Evolutionary conservation across 1,140 invertebrate genomes (phyloP), one percentile per base, ranked within the genome.

Genomic region (Andrena cerasifolii): DNA sequence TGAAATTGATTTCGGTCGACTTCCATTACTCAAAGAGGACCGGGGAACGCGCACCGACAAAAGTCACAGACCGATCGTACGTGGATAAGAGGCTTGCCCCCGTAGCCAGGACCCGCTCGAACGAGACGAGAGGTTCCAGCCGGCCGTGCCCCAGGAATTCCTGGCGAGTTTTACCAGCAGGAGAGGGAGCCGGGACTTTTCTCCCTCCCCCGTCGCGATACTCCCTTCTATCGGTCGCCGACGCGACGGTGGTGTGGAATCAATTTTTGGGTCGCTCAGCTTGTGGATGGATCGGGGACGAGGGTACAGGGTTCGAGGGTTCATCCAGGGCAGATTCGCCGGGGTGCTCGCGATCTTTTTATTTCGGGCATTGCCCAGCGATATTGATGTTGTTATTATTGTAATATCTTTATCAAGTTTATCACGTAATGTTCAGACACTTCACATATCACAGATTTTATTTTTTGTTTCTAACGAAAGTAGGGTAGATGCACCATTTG

Each of bases 1-100:
- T 87, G 86, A 89, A 89, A 89, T 89, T 89, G 88, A 89, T 89
- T 89, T 89, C 88, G 86, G 85, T 83, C 82, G 83, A 88, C 82
- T 89, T 89, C 86, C 88, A 89, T 89, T 89, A 88, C 88, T 89
- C 87, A 89, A 89, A 88, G 82, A 81, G 78, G 74, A 80, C 74
- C 81, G 68, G 78, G 65, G 82, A 84, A 77, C 86, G 80, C 78
- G 87, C 82, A 88, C 87, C 88, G 88, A 89, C 88, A 89, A 89
- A 89, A 88, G 88, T 88, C 83, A 79, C 83, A 63, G 84, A 85
- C 74, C 84, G 88, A 89, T 89, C 87, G 78, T 86, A 72, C 82
- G 67, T 73, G 85, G 88, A 89, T 89, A 89, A 89, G 88, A 82
- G 74, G 65, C 73, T 63, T 47, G 61, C 61, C 63, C 79, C 65